Base-by-base conservation (phyloP, 2,113 vertebrate species). In the Entelurus aequoreus region DNA sequence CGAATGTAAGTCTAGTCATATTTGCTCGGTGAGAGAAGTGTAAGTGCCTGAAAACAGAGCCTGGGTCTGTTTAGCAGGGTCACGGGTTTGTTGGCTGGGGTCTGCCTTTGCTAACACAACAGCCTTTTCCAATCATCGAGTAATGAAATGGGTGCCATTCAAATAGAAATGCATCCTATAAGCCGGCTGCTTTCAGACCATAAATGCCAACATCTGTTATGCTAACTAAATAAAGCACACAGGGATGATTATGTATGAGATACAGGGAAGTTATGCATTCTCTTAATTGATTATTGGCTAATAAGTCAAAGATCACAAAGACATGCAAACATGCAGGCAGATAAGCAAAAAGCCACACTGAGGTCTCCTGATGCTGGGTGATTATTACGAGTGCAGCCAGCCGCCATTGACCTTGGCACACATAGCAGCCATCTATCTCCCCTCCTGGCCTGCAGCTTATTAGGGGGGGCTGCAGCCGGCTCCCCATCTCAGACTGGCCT, bases 41-140 rank as follows among this genome's bases (percentile, higher is more conserved):
- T 51, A 55, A 52, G 66, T 62, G 67, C 77, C 62, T 72, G 54
- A 35, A 51, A 69, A 72, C 67, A 13, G 56, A 58, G 72, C 38
- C 63, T 63, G 69, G 64, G 69, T 82, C 78, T 86, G 75, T 80
- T 84, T 72, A 79, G 65, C 3, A 12, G 82, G 82, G 86, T 84
- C 79, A 79, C 19, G 71, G 76, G 65, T 82, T 86, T 76, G 36
- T 58, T 85, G 84, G 86, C 86, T 86, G 69, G 6, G 68, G 36
- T 75, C 76, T 80, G 75, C 72, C 79, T 79, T 71, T 74, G 77
- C 81, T 21, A 21, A 57, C 84, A 88, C n/a, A 80, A 83, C 84
- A 88, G 83, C 77, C 76, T 84, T 87, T 83, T 88, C 69, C 85
- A 87, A 89, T 90, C 78, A 88, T 88, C 85, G 85, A 82, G 77